Conservation (phyloP, 2,888 invertebrate species). For the Caenorhabditis zanzibari region DNA sequence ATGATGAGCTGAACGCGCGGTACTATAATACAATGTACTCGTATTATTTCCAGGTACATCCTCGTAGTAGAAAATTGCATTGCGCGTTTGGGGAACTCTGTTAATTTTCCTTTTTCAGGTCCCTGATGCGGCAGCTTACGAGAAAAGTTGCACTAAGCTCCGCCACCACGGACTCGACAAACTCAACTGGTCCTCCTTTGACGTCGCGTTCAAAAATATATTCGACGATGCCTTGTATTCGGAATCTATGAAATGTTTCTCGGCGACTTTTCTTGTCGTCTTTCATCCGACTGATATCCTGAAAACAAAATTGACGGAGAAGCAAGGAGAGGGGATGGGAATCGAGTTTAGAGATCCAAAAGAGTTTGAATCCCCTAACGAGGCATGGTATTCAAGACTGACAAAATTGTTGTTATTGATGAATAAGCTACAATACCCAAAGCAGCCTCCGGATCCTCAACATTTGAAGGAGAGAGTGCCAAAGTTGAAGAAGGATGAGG, state of each 20-base stretch:
- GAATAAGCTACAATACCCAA: conserved; percentile 47
- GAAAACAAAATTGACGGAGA: conserved; percentile 39
- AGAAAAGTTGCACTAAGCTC: conserved; percentile 77
- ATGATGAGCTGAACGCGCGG: conserved; percentile 54
- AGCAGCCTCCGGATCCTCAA: conserved; percentile 13
- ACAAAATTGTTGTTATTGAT: conserved; percentile 51
- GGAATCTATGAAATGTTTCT: conserved; percentile 78
- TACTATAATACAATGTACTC: conserved; percentile 62
- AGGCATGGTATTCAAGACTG: conserved; percentile 45
- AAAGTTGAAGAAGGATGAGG: conserved; percentile 22
- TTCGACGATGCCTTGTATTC: conserved; percentile 70
- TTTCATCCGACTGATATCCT: conserved; percentile 45
- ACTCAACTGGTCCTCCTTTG: conserved; percentile 80
- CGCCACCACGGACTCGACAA: conserved; percentile 81
- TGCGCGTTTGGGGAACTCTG: too few relatives aligned
- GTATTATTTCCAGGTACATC: conserved; percentile 76
- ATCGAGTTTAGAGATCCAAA: conserved; percentile 50
- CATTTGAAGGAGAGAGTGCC: conserved; percentile 5
- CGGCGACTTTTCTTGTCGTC: conserved; percentile 55
- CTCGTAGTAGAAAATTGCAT: neutral
- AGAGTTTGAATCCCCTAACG: conserved; percentile 46
- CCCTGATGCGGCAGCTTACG: conserved; percentile 78
- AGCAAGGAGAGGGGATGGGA: conserved; percentile 31
- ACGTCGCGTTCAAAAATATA: conserved; percentile 72
- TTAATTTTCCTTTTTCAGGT: conserved; percentile 68